Conservation (phyloP, 2,113 vertebrate genomes). For the Eolophus roseicapilla region DNA sequence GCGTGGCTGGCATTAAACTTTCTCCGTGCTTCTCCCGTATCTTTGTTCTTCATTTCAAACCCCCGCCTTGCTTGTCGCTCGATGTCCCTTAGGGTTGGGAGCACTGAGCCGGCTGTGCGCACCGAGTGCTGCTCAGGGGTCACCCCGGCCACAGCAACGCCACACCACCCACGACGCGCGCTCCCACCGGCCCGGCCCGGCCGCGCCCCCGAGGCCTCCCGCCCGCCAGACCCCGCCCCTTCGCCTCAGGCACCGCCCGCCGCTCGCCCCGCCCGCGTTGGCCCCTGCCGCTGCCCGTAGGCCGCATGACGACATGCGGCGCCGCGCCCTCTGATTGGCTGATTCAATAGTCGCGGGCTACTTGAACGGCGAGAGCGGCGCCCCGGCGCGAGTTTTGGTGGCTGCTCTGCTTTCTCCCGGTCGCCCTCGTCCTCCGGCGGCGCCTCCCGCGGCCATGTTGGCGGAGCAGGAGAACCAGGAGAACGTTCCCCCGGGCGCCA, state of each 20-base stretch:
- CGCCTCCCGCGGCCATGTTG: conserved; percentile 36
- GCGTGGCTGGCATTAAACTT: not conserved
- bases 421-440: not conserved
- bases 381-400: not conserved
- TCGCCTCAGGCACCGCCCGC: too few relatives aligned
- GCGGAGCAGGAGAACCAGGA: conserved; percentile 83
- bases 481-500: conserved; percentile 77
- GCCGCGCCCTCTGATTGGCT: conserved; percentile 78
- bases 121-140: too few relatives aligned
- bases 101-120: too few relatives aligned
- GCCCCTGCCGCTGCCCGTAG: not conserved
- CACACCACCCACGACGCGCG: fast-evolving
- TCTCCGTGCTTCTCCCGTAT: fast-evolving
- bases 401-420: not conserved
- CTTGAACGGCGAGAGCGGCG: conserved; percentile 84
- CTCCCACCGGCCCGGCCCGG: too few relatives aligned
- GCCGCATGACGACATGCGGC: not conserved
- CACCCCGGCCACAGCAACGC: too few relatives aligned
- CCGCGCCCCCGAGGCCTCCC: too few relatives aligned
- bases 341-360: conserved; percentile 98
- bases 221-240: too few relatives aligned
- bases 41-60: not conserved
- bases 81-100: too few relatives aligned
- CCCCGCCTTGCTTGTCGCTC: too few relatives aligned
- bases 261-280: not conserved